A percentile compares a stretch with the other conserved stretches of the same genome.
Conservation (phyloP, 1,140 invertebrate species). For the Cydia pomonella region DNA sequence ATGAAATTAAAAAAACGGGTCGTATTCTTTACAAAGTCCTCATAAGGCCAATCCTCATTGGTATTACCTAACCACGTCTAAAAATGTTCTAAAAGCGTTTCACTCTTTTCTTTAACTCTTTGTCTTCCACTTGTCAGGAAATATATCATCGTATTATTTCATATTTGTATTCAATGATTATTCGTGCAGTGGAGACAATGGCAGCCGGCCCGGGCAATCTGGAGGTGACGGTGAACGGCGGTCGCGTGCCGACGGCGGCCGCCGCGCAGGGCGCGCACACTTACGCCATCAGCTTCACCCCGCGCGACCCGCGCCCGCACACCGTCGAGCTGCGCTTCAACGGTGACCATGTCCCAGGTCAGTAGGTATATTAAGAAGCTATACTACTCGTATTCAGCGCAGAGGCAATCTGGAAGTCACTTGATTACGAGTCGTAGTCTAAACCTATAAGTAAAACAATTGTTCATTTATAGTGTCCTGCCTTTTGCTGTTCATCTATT, state of each 20-base stretch:
- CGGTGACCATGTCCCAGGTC: slow-evolving; percentile 92
- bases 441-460: no score
- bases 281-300: slow-evolving; percentile 98
- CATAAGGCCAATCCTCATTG: no score
- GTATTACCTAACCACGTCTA: no score
- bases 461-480: no score
- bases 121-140: not conserved
- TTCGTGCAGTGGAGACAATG: slow-evolving; percentile 93
- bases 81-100: no score
- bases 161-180: slow-evolving; percentile 11
- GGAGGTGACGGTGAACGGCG: slow-evolving; percentile 98
- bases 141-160: not conserved
- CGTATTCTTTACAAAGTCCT: no score
- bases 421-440: no score
- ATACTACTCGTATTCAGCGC: no score
- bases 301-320: slow-evolving; percentile 92
- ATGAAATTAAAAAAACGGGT: no score
- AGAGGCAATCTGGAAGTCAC: no score
- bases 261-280: slow-evolving; percentile 96
- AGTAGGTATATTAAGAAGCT: not conserved
- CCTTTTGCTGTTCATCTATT: no score
- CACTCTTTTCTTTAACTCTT: no score
- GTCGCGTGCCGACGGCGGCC: slow-evolving; percentile 96
- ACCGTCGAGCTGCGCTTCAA: slow-evolving; percentile 97
- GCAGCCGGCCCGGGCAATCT: slow-evolving; percentile 98